A percentile compares a stretch with the other conserved stretches of the same genome.
These are phyloP conservation scores for Anarsia innoxiella DNA, from an alignment of 2,888 invertebrate species.

Conservation along the genomic window DNA sequence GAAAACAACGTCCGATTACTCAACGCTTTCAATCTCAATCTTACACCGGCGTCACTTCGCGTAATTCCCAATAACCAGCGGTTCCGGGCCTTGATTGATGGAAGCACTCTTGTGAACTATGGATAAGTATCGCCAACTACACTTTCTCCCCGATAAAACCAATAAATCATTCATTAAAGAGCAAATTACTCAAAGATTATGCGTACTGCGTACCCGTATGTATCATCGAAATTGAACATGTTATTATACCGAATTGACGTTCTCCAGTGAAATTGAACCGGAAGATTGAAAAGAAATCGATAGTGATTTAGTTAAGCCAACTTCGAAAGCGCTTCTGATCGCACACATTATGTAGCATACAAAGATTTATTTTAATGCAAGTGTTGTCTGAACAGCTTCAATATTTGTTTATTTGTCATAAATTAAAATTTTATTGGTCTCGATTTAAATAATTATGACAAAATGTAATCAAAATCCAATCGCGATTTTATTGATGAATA, in stretches of 20 bases:
- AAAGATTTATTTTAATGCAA: too few relatives aligned
- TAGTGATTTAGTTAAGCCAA: conserved; percentile 39
- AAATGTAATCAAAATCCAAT: too few relatives aligned
- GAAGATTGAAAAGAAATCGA: conserved; percentile 58
- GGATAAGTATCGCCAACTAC: conserved; percentile 34
- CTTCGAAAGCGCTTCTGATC: conserved; percentile 31
- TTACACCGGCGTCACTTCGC: conserved; percentile 12
- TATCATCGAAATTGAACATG: conserved; percentile 31
- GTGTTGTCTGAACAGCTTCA: too few relatives aligned
- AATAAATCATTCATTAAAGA: conserved; percentile 45
- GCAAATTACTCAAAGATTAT: conserved; percentile 38
- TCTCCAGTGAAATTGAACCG: conserved; percentile 54
- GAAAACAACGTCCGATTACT: conserved; percentile 14
- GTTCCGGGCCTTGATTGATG: conserved; percentile 33
- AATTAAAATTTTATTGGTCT: too few relatives aligned
- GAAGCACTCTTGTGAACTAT: conserved; percentile 45
- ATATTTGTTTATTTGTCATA: too few relatives aligned
- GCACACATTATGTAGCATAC: background rate
- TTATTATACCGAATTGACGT: conserved; percentile 39
- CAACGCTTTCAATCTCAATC: conserved; percentile 16
- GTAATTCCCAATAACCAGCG: conserved; percentile 15
- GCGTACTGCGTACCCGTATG: conserved; percentile 16
- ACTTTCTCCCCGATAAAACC: conserved; percentile 53
- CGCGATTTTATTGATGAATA: too few relatives aligned
- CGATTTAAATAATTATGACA: too few relatives aligned